Evolutionary conservation across 2,797 vertebrate species (phyloP).

Genomic region (Bovichtus diacanthus): DNA sequence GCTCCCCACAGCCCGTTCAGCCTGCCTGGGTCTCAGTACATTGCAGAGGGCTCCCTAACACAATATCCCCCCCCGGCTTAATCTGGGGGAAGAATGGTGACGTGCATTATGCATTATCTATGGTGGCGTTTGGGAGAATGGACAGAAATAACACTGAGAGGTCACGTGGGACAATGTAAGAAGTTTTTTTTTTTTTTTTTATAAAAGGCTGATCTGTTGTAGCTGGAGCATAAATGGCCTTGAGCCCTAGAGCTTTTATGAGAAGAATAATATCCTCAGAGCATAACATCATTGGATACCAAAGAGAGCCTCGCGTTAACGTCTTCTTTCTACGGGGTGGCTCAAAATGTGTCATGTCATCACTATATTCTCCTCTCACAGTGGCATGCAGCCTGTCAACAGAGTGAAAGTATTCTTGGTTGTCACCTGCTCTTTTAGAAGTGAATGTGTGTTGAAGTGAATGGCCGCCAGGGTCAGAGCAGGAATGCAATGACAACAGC

Average conservation of each 20-base stretch:
- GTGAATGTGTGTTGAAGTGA: constrained; percentile 55
- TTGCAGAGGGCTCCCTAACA: constrained; percentile 53
- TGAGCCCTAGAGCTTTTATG: constrained; percentile 40
- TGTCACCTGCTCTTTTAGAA: constrained; percentile 76
- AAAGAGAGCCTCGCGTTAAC: constrained; percentile 25
- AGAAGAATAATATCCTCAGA: constrained; percentile 51
- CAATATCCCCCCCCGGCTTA: constrained; percentile 63
- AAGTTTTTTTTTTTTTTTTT: constrained; percentile 43
- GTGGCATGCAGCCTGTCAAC: constrained; percentile 51
- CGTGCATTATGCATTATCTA: constrained; percentile 66
- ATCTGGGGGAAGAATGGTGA: constrained; percentile 71
- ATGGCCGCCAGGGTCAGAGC: constrained; percentile 61
- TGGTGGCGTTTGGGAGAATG: constrained; percentile 63
- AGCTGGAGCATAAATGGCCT: constrained; percentile 55
- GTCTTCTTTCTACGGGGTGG: constrained; percentile 44
- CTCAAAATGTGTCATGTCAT: constrained; percentile 55
- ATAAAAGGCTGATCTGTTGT: constrained; percentile 57
- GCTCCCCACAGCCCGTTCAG: constrained; percentile 56
- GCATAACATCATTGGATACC: constrained; percentile 55
- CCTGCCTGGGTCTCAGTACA: constrained; percentile 45
- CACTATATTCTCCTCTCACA: constrained; percentile 30
- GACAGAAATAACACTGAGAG: constrained; percentile 69
- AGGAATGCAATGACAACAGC: constrained; percentile 67
- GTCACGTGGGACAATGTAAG: constrained; percentile 58
- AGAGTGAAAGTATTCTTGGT: constrained; percentile 74